Percentiles rank a stretch among this genome's conserved stretches.
Conservation (phyloP, 2,888 invertebrate species). For the Anodontia alba region DNA sequence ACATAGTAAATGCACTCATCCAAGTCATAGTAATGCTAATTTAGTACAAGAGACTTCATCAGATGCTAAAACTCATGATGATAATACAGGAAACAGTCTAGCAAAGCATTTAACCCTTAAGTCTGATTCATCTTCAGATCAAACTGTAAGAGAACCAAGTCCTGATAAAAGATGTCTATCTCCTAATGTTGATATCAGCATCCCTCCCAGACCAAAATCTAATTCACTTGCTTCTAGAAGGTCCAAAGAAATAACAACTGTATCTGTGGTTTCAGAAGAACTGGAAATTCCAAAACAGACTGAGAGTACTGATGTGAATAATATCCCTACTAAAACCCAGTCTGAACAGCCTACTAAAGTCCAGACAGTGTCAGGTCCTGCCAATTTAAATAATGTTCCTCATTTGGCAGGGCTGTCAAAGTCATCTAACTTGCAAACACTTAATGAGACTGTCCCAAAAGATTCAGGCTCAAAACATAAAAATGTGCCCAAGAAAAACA, state of each 20-base stretch:
- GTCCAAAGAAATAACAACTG: neutral
- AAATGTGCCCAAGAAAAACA: too few relatives aligned
- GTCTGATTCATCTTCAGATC: neutral
- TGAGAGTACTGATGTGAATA: neutral
- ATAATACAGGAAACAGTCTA: neutral
- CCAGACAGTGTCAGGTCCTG: too few relatives aligned
- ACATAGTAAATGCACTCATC: neutral
- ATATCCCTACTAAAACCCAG: neutral
- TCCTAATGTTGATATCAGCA: slow-evolving; percentile 12
- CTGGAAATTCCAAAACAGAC: neutral
- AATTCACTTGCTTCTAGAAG: slow-evolving; percentile 11
- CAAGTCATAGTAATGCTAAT: neutral
- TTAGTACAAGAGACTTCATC: neutral
- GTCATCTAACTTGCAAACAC: too few relatives aligned
- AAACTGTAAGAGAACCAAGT: neutral
- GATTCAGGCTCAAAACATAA: too few relatives aligned
- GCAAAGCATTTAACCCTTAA: neutral
- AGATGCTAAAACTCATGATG: neutral
- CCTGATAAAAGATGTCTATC: neutral
- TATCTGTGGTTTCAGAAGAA: neutral
- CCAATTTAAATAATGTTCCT: too few relatives aligned
- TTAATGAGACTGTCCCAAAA: too few relatives aligned
- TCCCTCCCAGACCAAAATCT: neutral
- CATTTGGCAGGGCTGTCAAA: too few relatives aligned
- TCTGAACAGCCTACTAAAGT: neutral